These are phyloP conservation scores for Stictonetta naevosa DNA, from an alignment of 2,113 vertebrate genomes.

Conservation along the genomic window DNA sequence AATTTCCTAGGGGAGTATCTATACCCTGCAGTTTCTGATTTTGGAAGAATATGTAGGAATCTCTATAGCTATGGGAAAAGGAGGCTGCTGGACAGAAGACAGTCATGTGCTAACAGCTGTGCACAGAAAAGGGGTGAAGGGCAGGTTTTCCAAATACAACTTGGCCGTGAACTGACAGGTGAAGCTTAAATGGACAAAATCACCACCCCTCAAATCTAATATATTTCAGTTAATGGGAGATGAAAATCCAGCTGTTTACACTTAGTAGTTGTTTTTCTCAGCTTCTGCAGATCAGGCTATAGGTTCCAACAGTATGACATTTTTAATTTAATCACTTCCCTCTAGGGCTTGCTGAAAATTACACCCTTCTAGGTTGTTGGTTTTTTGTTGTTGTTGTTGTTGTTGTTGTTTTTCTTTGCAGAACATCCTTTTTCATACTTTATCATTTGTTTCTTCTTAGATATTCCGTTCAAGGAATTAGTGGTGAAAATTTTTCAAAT, in stretches of 20 bases:
- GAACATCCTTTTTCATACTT: background rate
- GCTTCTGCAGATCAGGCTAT: background rate
- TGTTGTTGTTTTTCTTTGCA: background rate
- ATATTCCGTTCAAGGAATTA: constrained; percentile 76
- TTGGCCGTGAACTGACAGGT: background rate
- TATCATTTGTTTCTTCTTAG: constrained; percentile 10
- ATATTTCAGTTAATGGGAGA: background rate
- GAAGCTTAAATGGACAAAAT: background rate
- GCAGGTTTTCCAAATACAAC: background rate
- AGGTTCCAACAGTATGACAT: background rate
- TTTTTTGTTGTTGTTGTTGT: background rate
- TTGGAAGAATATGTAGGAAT: background rate
- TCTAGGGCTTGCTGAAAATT: background rate
- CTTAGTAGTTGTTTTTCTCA: background rate
- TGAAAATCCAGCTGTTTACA: background rate
- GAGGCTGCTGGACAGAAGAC: background rate
- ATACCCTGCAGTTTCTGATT: background rate
- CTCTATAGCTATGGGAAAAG: background rate
- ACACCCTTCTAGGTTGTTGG: background rate
- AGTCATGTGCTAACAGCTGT: background rate
- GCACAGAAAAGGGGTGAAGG: background rate
- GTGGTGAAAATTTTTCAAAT: constrained; percentile 70
- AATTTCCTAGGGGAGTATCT: background rate
- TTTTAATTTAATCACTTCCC: background rate
- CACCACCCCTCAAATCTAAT: background rate